A percentile compares a stretch with the other conserved stretches of the same genome.
Conservation (phyloP, 2,797 vertebrate species). For the Capromys pilorides region DNA sequence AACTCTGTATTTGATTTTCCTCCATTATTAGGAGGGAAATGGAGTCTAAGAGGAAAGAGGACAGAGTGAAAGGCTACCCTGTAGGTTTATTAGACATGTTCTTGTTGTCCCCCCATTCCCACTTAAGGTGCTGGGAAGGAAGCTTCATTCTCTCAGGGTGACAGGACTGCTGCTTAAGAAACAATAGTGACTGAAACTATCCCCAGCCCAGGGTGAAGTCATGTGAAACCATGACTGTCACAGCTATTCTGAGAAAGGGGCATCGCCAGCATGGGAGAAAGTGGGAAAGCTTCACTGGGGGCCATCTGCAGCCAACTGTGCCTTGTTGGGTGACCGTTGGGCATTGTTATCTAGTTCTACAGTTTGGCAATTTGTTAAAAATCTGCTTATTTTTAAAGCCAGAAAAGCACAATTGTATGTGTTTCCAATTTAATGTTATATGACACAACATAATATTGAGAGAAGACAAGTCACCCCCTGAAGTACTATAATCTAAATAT, state of each 20-base stretch:
- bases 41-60: not conserved
- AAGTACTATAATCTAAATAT: not conserved
- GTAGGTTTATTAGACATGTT: not conserved
- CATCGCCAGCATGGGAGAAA: not conserved
- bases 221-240: not conserved
- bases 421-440: not conserved
- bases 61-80: not conserved
- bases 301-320: not conserved
- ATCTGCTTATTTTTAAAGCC: conserved; percentile 2
- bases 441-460: not conserved
- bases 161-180: not conserved
- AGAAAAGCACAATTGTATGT: not conserved
- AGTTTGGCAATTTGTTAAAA: conserved; percentile 17
- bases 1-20: conserved; percentile 11
- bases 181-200: not conserved
- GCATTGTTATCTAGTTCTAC: not conserved
- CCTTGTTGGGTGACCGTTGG: not conserved
- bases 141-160: not conserved
- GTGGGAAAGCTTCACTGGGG: not conserved
- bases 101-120: not conserved
- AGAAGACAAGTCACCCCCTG: not conserved
- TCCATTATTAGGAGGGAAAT: not conserved
- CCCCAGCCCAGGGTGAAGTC: not conserved
- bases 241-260: not conserved
- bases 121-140: not conserved